Conservation (phyloP, 2,888 invertebrate species). For the Isotomurus palustris region DNA sequence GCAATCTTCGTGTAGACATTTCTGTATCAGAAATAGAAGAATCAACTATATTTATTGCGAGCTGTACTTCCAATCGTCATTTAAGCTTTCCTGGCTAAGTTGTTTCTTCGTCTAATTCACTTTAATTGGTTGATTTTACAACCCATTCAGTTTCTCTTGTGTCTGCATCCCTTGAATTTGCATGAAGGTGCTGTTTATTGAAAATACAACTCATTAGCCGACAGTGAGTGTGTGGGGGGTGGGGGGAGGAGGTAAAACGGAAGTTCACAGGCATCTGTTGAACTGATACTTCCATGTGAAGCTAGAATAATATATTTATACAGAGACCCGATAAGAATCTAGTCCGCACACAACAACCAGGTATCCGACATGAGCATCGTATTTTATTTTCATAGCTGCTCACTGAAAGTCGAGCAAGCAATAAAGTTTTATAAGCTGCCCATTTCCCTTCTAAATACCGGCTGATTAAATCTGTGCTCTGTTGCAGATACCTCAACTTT, state of each 20-base stretch:
- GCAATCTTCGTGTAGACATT: no score
- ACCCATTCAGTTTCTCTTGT: slow-evolving; percentile 3
- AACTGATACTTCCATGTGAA: not conserved
- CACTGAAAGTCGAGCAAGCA: slow-evolving; percentile 9
- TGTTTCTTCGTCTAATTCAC: slow-evolving; percentile 2
- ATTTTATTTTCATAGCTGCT: slow-evolving; percentile 16
- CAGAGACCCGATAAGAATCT: slow-evolving; percentile 9
- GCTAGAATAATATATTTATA: not conserved
- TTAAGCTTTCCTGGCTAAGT: not conserved
- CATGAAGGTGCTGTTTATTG: not conserved
- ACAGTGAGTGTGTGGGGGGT: no score
- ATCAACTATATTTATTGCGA: no score
- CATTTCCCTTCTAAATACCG: slow-evolving; percentile 8
- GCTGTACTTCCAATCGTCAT: no score
- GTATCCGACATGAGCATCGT: slow-evolving; percentile 13
- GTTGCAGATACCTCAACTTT: no score
- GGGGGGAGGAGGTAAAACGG: not conserved
- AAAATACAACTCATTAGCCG: not conserved
- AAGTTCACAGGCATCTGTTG: not conserved
- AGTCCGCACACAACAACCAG: slow-evolving; percentile 1
- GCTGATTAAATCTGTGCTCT: no score
- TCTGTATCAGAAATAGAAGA: no score
- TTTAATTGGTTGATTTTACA: slow-evolving; percentile 12
- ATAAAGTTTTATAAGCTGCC: slow-evolving; percentile 12
- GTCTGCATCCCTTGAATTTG: not conserved